These are phyloP conservation scores for Chlorodrepanis virens DNA, from an alignment of 2,113 vertebrate genomes.

Conservation along the genomic window DNA sequence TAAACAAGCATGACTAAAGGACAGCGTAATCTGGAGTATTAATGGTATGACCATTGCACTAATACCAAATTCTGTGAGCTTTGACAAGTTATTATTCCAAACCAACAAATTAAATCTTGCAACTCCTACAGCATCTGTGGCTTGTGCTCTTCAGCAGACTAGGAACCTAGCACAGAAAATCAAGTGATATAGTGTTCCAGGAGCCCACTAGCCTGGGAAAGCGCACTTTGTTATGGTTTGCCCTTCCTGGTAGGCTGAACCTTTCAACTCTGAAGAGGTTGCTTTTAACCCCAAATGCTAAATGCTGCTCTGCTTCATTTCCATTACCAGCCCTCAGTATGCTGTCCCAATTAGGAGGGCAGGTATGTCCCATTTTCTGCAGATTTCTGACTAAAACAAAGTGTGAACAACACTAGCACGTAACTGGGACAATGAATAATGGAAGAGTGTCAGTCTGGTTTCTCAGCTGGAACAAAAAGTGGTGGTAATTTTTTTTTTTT, in stretches of 20 bases:
- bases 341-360: background rate
- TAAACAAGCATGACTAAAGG: background rate
- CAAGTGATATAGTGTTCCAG: background rate
- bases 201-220: background rate
- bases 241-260: background rate
- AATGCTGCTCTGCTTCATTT: background rate
- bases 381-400: background rate
- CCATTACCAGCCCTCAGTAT: fast-evolving
- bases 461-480: background rate
- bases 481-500: background rate
- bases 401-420: background rate
- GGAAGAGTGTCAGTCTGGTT: background rate
- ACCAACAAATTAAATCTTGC: background rate
- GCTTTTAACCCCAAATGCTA: background rate
- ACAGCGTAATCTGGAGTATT: background rate
- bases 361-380: background rate
- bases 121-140: background rate
- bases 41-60: background rate
- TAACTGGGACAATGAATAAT: background rate
- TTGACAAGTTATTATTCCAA: background rate
- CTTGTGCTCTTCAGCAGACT: background rate
- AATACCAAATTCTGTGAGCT: background rate
- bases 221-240: background rate
- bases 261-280: background rate
- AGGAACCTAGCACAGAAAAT: background rate